Evolutionary conservation across 2,797 vertebrate genomes (phyloP), one percentile per base, ranked within the genome.

Genomic region (Syngnathus acus): DNA sequence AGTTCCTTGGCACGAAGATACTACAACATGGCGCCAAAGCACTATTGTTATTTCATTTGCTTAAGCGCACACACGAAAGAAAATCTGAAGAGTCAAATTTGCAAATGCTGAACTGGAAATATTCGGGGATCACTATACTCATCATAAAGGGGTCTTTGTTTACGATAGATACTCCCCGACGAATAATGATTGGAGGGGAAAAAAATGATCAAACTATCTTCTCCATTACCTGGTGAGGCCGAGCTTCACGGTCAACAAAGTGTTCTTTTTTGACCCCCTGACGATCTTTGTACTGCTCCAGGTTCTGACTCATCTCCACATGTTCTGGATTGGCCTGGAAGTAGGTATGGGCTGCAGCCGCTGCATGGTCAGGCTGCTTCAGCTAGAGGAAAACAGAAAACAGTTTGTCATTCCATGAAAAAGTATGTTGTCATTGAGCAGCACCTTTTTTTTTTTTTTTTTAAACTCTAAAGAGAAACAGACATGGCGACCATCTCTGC

Each of bases 241-340:
- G 91, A 67, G 94, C 93, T 76, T 99, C 97, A 45, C 70, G 60
- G 77, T 99, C 95, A 51, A 94, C 78, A 82, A 97, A 82, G 61
- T 86, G 89, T n/a, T 86, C 83, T 37, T 91, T 86, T 53, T 82
- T 69, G 0, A 87, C 79, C 0, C 93, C 92, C 8, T 92, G 74
- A 0, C 81, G 84, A 42, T 72, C 87, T 83, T 92, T 93, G 83
- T 97, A 96, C 75, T 94, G 93, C 85, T 96, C 94, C 0, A 97
- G 88, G 85, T 94, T 89, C 74, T 95, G 91, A 65, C 93, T 89
- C 87, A 95, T 92, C 87, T 96, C 97, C 86, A 97, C 93, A 68
- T 99, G 97, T 79, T 99, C 97, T 0, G 96, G 97, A 79, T 99
- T 99, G 68, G 96, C 96, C 88, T 95, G 90, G 83, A 98, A 99